Base-by-base conservation (phyloP, 2,797 vertebrate species). In the Sphenodon punctatus region DNA sequence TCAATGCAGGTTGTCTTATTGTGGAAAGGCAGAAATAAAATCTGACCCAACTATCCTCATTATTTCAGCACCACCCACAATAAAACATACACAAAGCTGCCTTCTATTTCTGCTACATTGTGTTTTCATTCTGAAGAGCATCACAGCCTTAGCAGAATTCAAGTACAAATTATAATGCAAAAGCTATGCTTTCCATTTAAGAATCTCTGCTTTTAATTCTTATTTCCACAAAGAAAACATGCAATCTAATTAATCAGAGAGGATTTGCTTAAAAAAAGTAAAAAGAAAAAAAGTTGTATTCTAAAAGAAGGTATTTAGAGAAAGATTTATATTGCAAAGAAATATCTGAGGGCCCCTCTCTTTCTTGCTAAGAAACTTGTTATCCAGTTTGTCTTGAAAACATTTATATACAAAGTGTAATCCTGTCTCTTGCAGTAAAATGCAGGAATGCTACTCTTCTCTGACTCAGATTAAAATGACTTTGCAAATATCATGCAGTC, bases 381-480 rank as follows among this genome's bases (percentile, higher is more conserved):
- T 59, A n/a, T 36, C 48, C 32, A 58, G 75, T 36, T 78, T 79
- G 78, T 65, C 61, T 60, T 90, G 75, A 45, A 39, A 72, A 8
- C 11, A 0, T n/a, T 3, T 48, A 72, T 22, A 5, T 1, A 49
- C 0, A 82, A 45, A 58, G 41, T 1, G n/a, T 65, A 38, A 38
- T 10, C 41, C 80, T 69, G 59, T 70, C 45, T 30, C 14, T 82
- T 15, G 45, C 51, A 32, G 61, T 65, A 59, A 63, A 65, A 84
- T 43, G 67, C 74, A 86, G 87, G 58, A 86, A 78, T 86, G 89
- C 79, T 75, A 85, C 46, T n/a, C n/a, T n/a, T n/a, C n/a, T n/a
- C 67, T 79, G 20, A 27, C 65, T 66, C 70, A 23, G 51, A 76
- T 58, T 65, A 81, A 84, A 87, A 82, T 56, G 84, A 77, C 75